Evolutionary conservation across 2,113 vertebrate genomes (phyloP), one percentile per base, ranked within the genome.

Genomic region (Micromys minutus): DNA sequence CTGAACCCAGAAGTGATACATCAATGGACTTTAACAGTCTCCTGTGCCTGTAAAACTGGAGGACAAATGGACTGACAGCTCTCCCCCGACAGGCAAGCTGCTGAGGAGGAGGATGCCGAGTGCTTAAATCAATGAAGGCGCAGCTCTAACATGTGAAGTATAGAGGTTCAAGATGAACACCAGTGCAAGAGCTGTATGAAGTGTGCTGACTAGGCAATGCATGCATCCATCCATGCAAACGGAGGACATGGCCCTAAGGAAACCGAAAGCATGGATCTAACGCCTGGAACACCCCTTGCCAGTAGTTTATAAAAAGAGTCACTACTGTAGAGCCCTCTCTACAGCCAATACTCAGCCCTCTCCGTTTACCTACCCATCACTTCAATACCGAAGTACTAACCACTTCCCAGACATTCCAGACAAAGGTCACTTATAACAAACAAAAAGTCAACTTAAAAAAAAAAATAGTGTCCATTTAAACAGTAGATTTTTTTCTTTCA

Each of bases 341-440:
- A 94, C 94, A 97, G 97, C 86, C 95, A 95, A 31, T 63, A 79
- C 97, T 97, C 96, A 98, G 98, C 98, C 97, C 96, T 59, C 96
- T 97, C 75, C 79, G 57, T 97, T 98, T n/a, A n/a, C n/a, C n/a
- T n/a, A 98, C 98, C 98, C 96, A 52, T 98, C 96, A 98, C 97
- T 98, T 97, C 97, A 96, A 98, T 97, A 93, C 89, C 97, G 95
- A 98, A 98, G 97, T 96, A 98, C 97, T 93, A 97, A 97, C 97
- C 98, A 97, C 97, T 98, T 98, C 97, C 98, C 97, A 98, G 98
- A 98, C 98, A 97, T 98, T 98, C 98, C 98, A 98, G 98, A 98
- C 98, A 98, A 97, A 98, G 98, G 98, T 98, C 98, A 98, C 98
- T 99, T 99, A 97, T 97, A 99, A 99, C 98, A 98, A 99, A 99